A percentile compares a stretch with the other conserved stretches of the same genome.
phyloP scores from a whole-genome alignment of 1,140 invertebrate genomes.

The Meloidogyne exigua region DNA sequence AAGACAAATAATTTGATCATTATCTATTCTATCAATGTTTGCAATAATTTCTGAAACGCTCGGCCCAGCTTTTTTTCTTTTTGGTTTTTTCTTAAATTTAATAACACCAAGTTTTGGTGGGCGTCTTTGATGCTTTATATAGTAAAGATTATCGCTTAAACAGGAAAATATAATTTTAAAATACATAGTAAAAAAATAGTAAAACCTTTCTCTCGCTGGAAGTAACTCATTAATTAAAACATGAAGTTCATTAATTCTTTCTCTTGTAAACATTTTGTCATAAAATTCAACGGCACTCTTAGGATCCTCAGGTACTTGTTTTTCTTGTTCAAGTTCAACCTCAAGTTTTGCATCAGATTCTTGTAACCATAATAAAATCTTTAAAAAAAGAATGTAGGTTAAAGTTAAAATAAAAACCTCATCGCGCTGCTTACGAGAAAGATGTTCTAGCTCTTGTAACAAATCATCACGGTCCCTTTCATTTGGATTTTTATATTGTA shows the following conservation, averaged over 20 bases:
- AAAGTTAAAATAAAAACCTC: constrained; percentile 25
- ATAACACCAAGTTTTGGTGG: background rate
- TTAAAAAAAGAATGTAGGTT: background rate
- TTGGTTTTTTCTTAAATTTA: background rate
- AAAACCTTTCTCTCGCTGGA: constrained; percentile 7
- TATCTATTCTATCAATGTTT: background rate
- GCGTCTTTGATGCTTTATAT: constrained; percentile 8
- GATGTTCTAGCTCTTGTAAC: constrained; percentile 26
- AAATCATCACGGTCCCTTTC: constrained; percentile 45
- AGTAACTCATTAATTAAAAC: constrained; percentile 20
- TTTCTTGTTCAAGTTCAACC: constrained; percentile 26
- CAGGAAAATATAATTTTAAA: background rate
- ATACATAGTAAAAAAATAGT: background rate
- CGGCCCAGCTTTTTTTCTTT: background rate
- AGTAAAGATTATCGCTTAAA: constrained; percentile 12
- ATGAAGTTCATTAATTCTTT: constrained; percentile 20
- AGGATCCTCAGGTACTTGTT: constrained; percentile 21
- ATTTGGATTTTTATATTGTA: constrained; percentile 41
- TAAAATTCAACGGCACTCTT: constrained; percentile 15
- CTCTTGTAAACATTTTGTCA: constrained; percentile 22
- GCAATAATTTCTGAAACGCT: background rate
- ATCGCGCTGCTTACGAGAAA: constrained; percentile 29
- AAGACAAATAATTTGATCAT: background rate
- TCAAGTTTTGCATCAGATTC: constrained; percentile 29
- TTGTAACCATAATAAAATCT: constrained; percentile 22